Percentiles rank a stretch among this genome's conserved stretches.
These are phyloP conservation scores for Illadopsis cleaveri DNA, from an alignment of 2,113 vertebrate species.

Conservation along the genomic window DNA sequence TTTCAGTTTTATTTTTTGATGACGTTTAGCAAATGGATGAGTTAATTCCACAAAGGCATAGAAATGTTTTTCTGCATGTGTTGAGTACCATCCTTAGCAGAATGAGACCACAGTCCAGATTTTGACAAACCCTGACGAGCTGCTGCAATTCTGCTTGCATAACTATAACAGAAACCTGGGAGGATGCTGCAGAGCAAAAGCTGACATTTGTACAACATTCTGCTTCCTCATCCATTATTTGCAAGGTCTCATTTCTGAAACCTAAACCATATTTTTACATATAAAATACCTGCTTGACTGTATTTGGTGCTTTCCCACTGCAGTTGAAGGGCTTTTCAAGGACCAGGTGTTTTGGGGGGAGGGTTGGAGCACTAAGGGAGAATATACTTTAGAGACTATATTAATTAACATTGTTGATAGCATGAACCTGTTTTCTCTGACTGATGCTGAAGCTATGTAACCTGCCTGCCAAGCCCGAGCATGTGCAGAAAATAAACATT, in stretches of 20 bases:
- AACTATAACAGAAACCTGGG: neutral
- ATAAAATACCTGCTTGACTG: neutral
- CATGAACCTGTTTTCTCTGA: neutral
- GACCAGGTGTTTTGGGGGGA: neutral
- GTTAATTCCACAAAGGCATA: neutral
- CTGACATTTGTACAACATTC: neutral
- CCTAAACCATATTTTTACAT: neutral
- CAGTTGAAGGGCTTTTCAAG: neutral
- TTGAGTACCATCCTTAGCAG: neutral
- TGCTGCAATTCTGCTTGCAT: neutral
- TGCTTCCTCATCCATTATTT: neutral
- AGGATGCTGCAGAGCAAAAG: neutral
- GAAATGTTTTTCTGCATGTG: neutral
- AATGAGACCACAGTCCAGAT: neutral
- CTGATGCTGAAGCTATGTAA: neutral
- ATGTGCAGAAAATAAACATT: neutral
- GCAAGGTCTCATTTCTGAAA: neutral
- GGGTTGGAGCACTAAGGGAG: neutral
- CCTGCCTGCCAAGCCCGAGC: neutral
- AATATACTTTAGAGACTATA: neutral
- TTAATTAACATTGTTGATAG: neutral
- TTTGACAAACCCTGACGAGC: neutral
- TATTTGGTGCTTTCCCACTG: neutral
- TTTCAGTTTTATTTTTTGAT: neutral
- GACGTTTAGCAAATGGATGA: neutral